phyloP scores from a whole-genome alignment of 2,797 vertebrate genomes.

The Danio albolineatus region DNA sequence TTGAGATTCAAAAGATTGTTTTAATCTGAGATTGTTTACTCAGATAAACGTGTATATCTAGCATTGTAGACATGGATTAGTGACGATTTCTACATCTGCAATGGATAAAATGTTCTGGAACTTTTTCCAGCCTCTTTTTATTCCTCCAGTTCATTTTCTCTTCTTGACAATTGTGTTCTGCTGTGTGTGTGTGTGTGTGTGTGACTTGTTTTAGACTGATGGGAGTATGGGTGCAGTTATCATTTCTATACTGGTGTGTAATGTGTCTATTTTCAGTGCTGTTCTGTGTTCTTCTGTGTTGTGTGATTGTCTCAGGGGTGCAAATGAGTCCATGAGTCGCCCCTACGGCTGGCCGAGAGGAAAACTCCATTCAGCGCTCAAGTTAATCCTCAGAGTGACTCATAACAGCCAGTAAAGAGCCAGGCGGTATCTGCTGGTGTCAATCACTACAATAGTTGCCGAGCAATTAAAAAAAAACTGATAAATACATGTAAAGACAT shows the following conservation, averaged over 20 bases:
- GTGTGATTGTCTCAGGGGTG: constrained; percentile 29
- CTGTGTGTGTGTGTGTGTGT: not conserved
- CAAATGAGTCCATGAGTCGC: constrained; percentile 33
- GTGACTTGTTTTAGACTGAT: constrained; percentile 52
- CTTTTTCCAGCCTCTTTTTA: constrained; percentile 7
- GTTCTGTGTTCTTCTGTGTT: constrained; percentile 39
- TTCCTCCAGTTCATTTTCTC: not conserved
- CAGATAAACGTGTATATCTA: constrained; percentile 15
- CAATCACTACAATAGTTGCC: no score
- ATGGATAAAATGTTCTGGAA: constrained; percentile 21
- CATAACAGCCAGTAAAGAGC: no score
- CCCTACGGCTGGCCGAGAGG: not conserved
- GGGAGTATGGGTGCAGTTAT: constrained; percentile 55
- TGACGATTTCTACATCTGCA: constrained; percentile 33
- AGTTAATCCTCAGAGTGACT: constrained; percentile 11
- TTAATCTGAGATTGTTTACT: constrained; percentile 11
- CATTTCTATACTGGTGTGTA: constrained; percentile 66
- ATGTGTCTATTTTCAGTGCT: constrained; percentile 71
- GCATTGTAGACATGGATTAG: not conserved
- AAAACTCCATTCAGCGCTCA: constrained; percentile 8
- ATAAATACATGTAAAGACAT: no score
- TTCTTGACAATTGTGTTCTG: constrained; percentile 3
- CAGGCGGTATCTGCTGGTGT: no score
- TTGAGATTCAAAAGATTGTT: constrained; percentile 4
- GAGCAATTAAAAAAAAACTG: no score